Evolutionary conservation across 2,888 invertebrate genomes (phyloP).

Genomic region (Drosophila sordidapex): DNA sequence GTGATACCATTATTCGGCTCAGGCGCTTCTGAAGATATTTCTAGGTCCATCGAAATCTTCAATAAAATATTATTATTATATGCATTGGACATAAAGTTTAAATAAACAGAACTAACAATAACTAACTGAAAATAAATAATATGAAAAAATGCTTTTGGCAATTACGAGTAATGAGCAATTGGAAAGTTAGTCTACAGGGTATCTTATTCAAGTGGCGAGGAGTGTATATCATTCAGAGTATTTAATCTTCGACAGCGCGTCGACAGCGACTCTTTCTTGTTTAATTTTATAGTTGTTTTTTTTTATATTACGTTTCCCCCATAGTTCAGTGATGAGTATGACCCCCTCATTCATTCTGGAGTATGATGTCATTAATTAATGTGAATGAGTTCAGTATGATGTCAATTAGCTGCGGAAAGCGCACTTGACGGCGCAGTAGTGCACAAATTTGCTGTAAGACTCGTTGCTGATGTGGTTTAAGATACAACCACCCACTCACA

Average conservation of each 20-base stretch:
- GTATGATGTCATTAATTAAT: slow-evolving; percentile 80
- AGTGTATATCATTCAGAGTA: slow-evolving; percentile 11
- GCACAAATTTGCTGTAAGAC: slow-evolving; percentile 61
- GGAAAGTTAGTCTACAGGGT: not conserved
- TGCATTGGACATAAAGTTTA: not conserved
- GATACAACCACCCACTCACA: slow-evolving; percentile 40
- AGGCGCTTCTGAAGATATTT: not conserved
- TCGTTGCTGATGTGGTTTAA: slow-evolving; percentile 36
- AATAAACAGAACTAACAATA: not conserved
- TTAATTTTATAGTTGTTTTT: not conserved
- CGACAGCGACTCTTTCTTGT: slow-evolving; percentile 4
- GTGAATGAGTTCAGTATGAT: slow-evolving; percentile 81
- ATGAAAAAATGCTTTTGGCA: not conserved
- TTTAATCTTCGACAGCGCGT: slow-evolving; percentile 9
- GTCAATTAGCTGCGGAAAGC: slow-evolving; percentile 80
- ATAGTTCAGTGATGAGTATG: slow-evolving; percentile 31
- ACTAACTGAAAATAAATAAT: not conserved
- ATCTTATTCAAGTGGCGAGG: not conserved
- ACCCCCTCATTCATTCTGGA: slow-evolving; percentile 39
- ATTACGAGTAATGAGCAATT: not conserved
- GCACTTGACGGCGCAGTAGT: slow-evolving; percentile 67
- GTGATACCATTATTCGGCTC: not conserved
- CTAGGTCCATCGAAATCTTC: not conserved
- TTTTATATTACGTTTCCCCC: slow-evolving; percentile 16
- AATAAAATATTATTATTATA: not conserved